Base-by-base conservation (phyloP, 2,113 vertebrate genomes). In the Vicugna pacos region DNA sequence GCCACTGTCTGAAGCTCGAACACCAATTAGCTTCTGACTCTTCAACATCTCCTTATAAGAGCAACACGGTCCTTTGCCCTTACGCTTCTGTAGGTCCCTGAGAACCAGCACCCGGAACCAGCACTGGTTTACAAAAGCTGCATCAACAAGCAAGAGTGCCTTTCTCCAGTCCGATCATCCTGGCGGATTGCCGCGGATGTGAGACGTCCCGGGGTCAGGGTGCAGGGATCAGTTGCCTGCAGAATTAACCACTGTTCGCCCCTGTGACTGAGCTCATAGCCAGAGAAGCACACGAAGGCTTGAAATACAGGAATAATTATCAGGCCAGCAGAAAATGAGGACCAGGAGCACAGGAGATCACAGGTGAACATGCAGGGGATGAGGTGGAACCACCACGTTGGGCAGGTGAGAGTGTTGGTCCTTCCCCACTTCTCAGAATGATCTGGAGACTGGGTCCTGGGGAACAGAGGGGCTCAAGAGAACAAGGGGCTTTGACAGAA, bases 1-100 rank as follows among this genome's bases (percentile, higher is more conserved):
- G 35, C 35, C 35, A 35, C 35, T 35, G 35, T 35, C 35, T 35
- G 35, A 35, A 35, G 35, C 35, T 35, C 35, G 0, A 35, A 35
- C 48, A 92, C 83, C 94, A 92, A 32, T 92, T 35, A 81, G 89
- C 64, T 65, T 73, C 75, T 92, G 89, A 20, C 56, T 48, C 35
- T 92, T 64, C 50, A 46, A 50, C 7, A 81, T 38, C 75, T 81
- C 89, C 83, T 95, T 95, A 81, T 81, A 87, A 81, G 83, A 88
- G 60, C 82, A 73, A 19, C 75, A 35, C 0, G 1, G 75, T 26
- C 54, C 48, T 87, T 73, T 80, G 75, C 48, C 56, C 38, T 75
- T 48, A 46, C 20, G 48, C 24, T 75, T 73, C 48, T 14, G 8
- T 81, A 42, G 15, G 35, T 56, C 65, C 35, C 89, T 26, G 35